phyloP scores from a whole-genome alignment of 92 coral and sea anemone genomes.

The Palythoa grandis region DNA sequence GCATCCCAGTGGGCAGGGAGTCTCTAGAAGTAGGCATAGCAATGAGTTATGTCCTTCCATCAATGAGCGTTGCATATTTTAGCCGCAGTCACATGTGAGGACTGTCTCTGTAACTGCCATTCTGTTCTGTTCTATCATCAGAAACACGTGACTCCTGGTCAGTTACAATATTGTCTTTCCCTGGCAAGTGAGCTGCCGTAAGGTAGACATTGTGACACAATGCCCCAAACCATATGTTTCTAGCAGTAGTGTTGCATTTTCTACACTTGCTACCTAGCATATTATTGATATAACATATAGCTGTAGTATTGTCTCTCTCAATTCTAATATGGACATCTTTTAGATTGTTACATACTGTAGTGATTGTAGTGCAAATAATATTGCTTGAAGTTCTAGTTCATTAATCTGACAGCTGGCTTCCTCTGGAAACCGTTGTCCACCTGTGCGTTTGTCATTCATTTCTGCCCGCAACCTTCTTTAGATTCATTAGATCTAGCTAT shows the following conservation, averaged over 20 bases:
- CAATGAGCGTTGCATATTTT: too few relatives aligned
- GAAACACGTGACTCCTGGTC: slow-evolving; percentile 1
- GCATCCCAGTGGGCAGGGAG: too few relatives aligned
- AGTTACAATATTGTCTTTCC: not conserved
- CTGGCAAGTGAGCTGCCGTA: not conserved
- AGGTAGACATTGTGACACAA: not conserved
- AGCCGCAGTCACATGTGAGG: too few relatives aligned
- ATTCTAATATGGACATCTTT: not conserved
- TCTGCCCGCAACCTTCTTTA: too few relatives aligned
- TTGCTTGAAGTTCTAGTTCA: too few relatives aligned
- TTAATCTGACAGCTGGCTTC: too few relatives aligned
- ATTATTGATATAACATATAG: not conserved
- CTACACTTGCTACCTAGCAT: not conserved
- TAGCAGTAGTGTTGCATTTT: not conserved
- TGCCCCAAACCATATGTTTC: not conserved
- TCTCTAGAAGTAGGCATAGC: too few relatives aligned
- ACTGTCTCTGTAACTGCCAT: not conserved
- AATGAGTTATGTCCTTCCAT: too few relatives aligned
- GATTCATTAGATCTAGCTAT: too few relatives aligned
- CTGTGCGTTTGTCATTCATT: too few relatives aligned
- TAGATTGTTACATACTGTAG: too few relatives aligned
- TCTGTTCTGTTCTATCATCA: not conserved
- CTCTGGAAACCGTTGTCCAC: too few relatives aligned
- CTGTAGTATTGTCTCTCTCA: not conserved
- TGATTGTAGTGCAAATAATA: not conserved